These are phyloP conservation scores for Leptoclinus maculatus DNA, from an alignment of 2,797 vertebrate species.

Conservation along the genomic window DNA sequence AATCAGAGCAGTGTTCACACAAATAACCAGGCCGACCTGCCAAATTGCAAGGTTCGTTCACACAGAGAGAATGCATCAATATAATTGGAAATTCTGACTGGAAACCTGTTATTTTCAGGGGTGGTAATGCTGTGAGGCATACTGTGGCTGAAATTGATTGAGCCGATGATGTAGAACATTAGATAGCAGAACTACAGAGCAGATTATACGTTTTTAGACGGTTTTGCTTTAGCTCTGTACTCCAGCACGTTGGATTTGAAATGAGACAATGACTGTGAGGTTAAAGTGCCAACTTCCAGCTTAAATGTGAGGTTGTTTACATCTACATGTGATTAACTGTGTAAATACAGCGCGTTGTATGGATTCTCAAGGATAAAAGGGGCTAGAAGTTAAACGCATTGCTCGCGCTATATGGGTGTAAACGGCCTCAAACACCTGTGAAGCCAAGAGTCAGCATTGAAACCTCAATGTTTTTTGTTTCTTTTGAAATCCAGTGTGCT, in stretches of 20 bases:
- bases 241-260: conserved; percentile 7
- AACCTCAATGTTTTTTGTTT: not conserved
- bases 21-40: conserved; percentile 59
- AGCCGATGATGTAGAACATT: conserved; percentile 65
- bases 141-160: conserved; percentile 58
- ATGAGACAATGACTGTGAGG: conserved; percentile 6
- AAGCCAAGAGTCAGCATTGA: not conserved
- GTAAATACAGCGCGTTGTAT: not conserved
- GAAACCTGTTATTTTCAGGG: conserved; percentile 66
- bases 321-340: not conserved
- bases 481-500: conserved; percentile 12
- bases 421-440: not conserved
- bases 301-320: conserved; percentile 1
- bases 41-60: conserved; percentile 61
- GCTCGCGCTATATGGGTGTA: not conserved
- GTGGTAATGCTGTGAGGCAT: conserved; percentile 56
- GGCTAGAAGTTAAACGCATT: not conserved
- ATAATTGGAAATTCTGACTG: conserved; percentile 65
- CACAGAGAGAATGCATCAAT: conserved; percentile 60
- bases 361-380: not conserved
- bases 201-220: conserved; percentile 12
- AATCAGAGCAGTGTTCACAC: conserved; percentile 66
- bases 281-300: not conserved
- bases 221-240: conserved; percentile 26
- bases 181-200: conserved; percentile 31